These are phyloP conservation scores for Calypte anna DNA, from an alignment of 2,113 vertebrate genomes.

Conservation along the genomic window DNA sequence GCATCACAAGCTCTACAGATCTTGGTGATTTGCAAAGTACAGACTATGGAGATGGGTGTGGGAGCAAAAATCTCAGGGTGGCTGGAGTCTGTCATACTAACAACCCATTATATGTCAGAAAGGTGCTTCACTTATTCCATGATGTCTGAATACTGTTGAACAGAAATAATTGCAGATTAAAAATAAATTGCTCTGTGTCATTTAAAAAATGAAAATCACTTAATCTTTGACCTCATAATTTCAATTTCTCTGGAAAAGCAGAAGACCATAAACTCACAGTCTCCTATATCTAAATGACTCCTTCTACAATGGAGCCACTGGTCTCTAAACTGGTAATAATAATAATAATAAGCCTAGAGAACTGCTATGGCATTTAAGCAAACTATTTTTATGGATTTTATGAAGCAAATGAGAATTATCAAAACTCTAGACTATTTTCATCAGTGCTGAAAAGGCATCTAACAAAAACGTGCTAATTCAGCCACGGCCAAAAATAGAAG, in stretches of 20 bases:
- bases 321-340: background rate
- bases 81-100: background rate
- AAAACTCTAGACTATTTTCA: background rate
- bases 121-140: background rate
- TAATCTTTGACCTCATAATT: background rate
- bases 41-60: background rate
- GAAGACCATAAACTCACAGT: background rate
- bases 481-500: background rate
- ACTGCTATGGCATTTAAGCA: background rate
- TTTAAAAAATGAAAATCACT: background rate
- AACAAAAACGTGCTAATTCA: slow-evolving; percentile 11
- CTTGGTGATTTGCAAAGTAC: background rate
- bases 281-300: background rate
- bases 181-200: background rate
- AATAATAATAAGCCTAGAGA: background rate
- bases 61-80: background rate
- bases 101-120: background rate
- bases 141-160: background rate
- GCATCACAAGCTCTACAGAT: background rate
- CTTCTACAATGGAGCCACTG: background rate
- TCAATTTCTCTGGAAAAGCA: background rate
- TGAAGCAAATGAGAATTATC: background rate
- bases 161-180: background rate
- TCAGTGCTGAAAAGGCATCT: background rate
- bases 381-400: background rate